phyloP scores from a whole-genome alignment of 2,797 vertebrate genomes.

The Gorsachius magnificus region DNA sequence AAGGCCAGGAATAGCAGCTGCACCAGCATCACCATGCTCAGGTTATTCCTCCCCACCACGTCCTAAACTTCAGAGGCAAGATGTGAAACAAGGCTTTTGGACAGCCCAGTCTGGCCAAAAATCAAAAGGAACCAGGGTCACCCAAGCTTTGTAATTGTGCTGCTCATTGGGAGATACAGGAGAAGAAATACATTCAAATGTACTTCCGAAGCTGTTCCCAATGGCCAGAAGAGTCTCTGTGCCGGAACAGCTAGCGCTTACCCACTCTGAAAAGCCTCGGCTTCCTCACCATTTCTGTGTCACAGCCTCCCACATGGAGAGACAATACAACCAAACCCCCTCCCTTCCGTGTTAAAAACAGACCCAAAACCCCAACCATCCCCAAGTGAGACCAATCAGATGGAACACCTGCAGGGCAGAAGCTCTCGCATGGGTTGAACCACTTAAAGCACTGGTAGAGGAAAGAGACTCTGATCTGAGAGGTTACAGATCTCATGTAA shows the following conservation, averaged over 20 bases:
- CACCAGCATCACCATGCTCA: not conserved
- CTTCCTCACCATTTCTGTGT: not conserved
- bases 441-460: not conserved
- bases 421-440: not conserved
- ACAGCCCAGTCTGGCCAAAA: not conserved
- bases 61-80: not conserved
- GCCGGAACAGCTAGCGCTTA: not conserved
- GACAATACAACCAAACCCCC: not conserved
- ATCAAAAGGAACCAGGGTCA: not conserved
- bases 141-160: not conserved
- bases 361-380: not conserved
- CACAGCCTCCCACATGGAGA: not conserved
- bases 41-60: not conserved
- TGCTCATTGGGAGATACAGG: not conserved
- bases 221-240: fast-evolving
- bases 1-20: not conserved
- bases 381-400: not conserved
- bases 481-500: not conserved
- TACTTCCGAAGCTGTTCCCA: not conserved
- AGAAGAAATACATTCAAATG: not conserved
- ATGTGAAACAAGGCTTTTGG: not conserved
- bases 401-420: not conserved
- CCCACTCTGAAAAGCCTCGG: not conserved
- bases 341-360: not conserved
- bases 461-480: not conserved